Evolutionary conservation across 2,888 invertebrate genomes (phyloP), one percentile per base, ranked within the genome.

Genomic region (Anarsia innoxiella): DNA sequence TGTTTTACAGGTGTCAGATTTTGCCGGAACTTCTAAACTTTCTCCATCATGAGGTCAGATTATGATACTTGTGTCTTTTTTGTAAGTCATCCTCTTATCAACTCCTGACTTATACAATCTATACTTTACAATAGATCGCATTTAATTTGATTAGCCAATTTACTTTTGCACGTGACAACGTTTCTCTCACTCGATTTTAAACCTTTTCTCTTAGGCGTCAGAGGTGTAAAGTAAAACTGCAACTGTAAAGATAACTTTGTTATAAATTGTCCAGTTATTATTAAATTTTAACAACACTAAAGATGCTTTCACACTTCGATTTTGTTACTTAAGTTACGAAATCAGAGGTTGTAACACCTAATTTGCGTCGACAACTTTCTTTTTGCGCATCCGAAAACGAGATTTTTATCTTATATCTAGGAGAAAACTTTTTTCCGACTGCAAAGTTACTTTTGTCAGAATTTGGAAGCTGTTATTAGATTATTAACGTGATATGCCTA

Each of bases 21-120:
- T 57, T 76, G 53, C 83, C 82, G 82, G 83, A 83, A 74, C 78
- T 80, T 48, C 42, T n/a, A 59, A 50, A 72, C 82, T 83, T 82
- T 82, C 82, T 68, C 83, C 63, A 38, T 43, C 45, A 36, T 47
- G 44, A 55, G 74, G 79, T 74, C 72, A 68, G 50, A 46, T n/a
- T 51, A 44, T 62, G 53, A 49, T 48, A 44, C 60, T n/a, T n/a
- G n/a, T n/a, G 59, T 62, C 65, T 63, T 52, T 64, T 66, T 67
- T 33, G 68, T 66, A 65, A 61, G 54, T 59, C 56, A 51, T 56
- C 40, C 57, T 23, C 23, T 33, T 33, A 33, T 33, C 33, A 26
- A 12, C 11, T 32, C 12, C n/a, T n/a, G n/a, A n/a, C n/a, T n/a
- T n/a, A n/a, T n/a, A n/a, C n/a, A n/a, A n/a, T n/a, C n/a, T n/a